Conservation (phyloP, 2,113 vertebrate genomes). For the Phodopus roborovskii region DNA sequence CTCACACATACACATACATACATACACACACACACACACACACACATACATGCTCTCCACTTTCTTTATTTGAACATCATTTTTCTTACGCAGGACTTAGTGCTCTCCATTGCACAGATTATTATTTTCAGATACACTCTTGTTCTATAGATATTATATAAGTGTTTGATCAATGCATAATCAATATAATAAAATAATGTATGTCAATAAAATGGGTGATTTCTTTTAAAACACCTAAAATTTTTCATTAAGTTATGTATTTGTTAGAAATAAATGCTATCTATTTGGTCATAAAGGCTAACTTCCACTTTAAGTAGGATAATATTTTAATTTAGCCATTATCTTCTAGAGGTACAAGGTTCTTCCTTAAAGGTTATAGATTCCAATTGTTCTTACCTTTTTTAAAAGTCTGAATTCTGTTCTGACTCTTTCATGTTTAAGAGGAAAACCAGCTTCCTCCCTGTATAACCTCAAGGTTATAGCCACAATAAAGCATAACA, state of each 20-base stretch:
- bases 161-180: background rate
- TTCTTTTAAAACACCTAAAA: constrained; percentile 13
- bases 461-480: background rate
- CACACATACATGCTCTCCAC: background rate
- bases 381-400: background rate
- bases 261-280: background rate
- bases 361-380: constrained; percentile 41
- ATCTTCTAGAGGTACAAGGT: background rate
- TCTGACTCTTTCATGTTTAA: background rate
- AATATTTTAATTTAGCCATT: background rate
- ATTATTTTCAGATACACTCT: background rate
- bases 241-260: background rate
- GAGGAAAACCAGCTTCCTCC: background rate
- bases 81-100: background rate
- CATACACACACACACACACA: background rate
- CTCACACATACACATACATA: background rate
- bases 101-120: background rate
- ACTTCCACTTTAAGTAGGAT: background rate
- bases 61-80: background rate
- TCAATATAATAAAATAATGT: background rate
- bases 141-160: background rate
- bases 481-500: background rate
- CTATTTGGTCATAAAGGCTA: background rate
- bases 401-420: constrained; percentile 23
- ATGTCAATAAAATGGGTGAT: background rate